Evolutionary conservation across 1,140 invertebrate genomes (phyloP), one percentile per base, ranked within the genome.

Genomic region (Phocides pigmalion): DNA sequence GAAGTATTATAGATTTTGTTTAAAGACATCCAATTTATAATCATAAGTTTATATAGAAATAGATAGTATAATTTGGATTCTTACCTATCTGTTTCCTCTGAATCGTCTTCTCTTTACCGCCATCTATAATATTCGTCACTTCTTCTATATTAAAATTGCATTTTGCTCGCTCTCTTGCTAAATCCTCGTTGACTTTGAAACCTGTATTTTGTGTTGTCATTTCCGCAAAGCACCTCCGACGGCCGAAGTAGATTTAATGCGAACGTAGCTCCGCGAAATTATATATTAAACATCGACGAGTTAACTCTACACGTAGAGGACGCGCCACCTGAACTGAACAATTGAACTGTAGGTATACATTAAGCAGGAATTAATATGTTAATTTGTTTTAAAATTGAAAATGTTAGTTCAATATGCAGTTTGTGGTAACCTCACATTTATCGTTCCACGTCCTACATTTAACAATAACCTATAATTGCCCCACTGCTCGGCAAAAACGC

Each of bases 61-160:
- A 28, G 25, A 28, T 28, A 1, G 1, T n/a, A 35, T 35, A 6
- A 22, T 35, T n/a, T n/a, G 11, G 32, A 2, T 35, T 8, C 85
- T 90, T 91, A 97, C 96, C 96, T 80, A 95, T 93, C 72, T 94
- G 93, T 78, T 93, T 94, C 71, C 96, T 93, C 76, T 93, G 91
- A 59, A 89, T 68, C 1, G 96, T 97, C 87, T 95, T 96, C 1
- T 85, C 66, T 37, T 76, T 72, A 0, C 88, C 86, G 0, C 84
- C 96, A 84, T 97, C 96, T 1, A 97, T 72, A 17, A 96, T 93
- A 84, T 95, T 76, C 0, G 95, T 96, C 28, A 97, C 77, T 88
- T 97, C 95, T 64, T 84, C 63, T 0, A 93, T 87, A 79, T 95
- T 87, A 76, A 97, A 96, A 17, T 92, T 94, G 68, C 95, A 96